Base-by-base conservation (phyloP, 1,140 invertebrate genomes). In the Ericerus pela region DNA sequence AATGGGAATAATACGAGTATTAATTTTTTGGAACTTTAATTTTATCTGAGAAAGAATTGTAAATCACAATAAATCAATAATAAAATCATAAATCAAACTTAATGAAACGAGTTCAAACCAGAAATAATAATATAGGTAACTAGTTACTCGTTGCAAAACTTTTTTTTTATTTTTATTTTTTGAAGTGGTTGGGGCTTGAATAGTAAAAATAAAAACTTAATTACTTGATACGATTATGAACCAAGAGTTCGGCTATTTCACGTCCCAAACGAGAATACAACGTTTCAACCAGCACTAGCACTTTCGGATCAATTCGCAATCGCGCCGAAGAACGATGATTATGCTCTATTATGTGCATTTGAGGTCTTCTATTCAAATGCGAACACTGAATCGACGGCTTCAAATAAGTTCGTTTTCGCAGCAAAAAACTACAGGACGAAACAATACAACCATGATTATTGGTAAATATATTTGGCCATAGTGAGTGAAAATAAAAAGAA, bases 251-350 rank as follows among this genome's bases (percentile, higher is more conserved):
- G n/a, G 85, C 83, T 64, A 96, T 92, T 67, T 92, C 88, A 62
- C 82, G 77, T 33, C 91, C 91, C n/a, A 92, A 74, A 60, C 82
- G 78, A 2, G 90, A 92, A 69, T 93, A 95, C 37, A 87, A 84
- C 14, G 89, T 93, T 72, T 96, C 92, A n/a, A 92, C 88, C 68
- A 96, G 90, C 56, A 96, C 84, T 58, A 96, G 74, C 58, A 95
- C 88, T 70, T 92, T 92, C 27, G 87, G 82, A 71, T 94, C 89
- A 67, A 91, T 87, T 54, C 85, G 78, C 28, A 89, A 69, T 26
- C 84, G 75, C 53, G 85, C 84, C 63, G 85, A 84, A 22, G 84
- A 84, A 37, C 83, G 79, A 70, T 94, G 89, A 70, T 88, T 84
- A 36, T 80, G 78, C 33, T 78, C 78, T 20, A 74, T 72, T n/a